Evolutionary conservation across 2,113 vertebrate species (phyloP).

Genomic region (Tenrec ecaudatus): DNA sequence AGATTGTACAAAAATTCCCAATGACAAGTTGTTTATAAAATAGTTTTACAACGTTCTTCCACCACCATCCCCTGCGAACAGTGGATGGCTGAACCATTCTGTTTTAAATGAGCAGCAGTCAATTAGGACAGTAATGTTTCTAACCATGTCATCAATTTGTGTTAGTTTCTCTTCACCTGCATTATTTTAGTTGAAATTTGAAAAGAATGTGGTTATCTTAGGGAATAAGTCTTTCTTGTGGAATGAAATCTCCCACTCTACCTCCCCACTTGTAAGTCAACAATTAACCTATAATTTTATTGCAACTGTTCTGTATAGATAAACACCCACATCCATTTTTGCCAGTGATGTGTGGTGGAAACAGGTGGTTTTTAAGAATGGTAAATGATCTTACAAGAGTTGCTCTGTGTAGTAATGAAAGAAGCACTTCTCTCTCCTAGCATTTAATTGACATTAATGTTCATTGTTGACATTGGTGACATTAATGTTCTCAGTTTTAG

Average conservation of each 20-base stretch:
- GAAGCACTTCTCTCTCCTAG: background rate
- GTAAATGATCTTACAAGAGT: background rate
- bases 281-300: slow-evolving; percentile 37
- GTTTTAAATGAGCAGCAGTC: background rate
- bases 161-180: slow-evolving; percentile 13
- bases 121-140: background rate
- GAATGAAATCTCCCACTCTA: background rate
- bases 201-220: slow-evolving; percentile 44
- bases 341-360: background rate
- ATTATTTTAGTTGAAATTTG: slow-evolving; percentile 47
- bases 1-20: slow-evolving; percentile 21
- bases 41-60: slow-evolving; percentile 5
- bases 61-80: background rate
- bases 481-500: slow-evolving; percentile 36
- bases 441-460: background rate
- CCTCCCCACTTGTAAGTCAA: background rate
- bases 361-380: background rate
- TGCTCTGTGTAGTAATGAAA: background rate
- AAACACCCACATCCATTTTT: slow-evolving; percentile 34
- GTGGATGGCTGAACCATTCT: background rate
- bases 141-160: slow-evolving; percentile 17
- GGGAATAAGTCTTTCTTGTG: slow-evolving; percentile 42
- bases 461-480: too few species aligned
- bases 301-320: background rate
- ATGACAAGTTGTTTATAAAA: background rate